These are phyloP conservation scores for Acronicta psi DNA, from an alignment of 2,888 invertebrate species.

Conservation along the genomic window DNA sequence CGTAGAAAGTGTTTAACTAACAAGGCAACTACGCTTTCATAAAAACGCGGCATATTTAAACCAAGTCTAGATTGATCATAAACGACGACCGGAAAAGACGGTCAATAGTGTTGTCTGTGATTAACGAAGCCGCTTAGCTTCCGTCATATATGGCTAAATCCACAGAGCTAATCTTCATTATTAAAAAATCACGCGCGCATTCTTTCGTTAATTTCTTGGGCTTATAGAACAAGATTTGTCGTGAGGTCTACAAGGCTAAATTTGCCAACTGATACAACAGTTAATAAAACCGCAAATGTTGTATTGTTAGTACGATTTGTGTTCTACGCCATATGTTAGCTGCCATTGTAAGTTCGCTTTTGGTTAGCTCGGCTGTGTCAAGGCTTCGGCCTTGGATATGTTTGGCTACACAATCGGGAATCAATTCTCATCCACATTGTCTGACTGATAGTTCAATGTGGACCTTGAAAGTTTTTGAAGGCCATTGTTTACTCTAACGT, in stretches of 20 bases:
- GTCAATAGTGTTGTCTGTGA: slow-evolving; percentile 6
- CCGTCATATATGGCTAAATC: slow-evolving; percentile 8
- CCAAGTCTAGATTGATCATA: slow-evolving; percentile 15
- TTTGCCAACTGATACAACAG: slow-evolving; percentile 42
- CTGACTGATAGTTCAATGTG: slow-evolving; percentile 30
- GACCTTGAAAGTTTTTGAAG: slow-evolving; percentile 34
- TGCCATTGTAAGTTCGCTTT: slow-evolving; percentile 67
- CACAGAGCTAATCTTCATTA: slow-evolving; percentile 21
- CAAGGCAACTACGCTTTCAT: slow-evolving; percentile 10
- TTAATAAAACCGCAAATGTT: slow-evolving; percentile 52
- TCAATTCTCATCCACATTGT: slow-evolving; percentile 62
- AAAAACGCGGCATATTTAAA: slow-evolving; percentile 5
- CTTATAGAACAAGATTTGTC: slow-evolving; percentile 41
- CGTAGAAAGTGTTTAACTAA: slow-evolving; percentile 15
- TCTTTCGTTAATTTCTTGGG: slow-evolving; percentile 34
- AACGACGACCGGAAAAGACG: slow-evolving; percentile 12
- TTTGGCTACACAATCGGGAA: slow-evolving; percentile 69
- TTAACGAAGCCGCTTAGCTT: slow-evolving; percentile 12
- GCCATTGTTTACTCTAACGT: slow-evolving; percentile 36
- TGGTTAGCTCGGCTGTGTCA: slow-evolving; percentile 69
- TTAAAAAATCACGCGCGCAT: slow-evolving; percentile 32
- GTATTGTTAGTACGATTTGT: slow-evolving; percentile 49
- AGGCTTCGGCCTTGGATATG: slow-evolving; percentile 71
- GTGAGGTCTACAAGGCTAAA: slow-evolving; percentile 49
- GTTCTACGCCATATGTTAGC: slow-evolving; percentile 48